Evolutionary conservation across 2,888 invertebrate species (phyloP), one percentile per base, ranked within the genome.

Genomic region (Parelbella ahira): DNA sequence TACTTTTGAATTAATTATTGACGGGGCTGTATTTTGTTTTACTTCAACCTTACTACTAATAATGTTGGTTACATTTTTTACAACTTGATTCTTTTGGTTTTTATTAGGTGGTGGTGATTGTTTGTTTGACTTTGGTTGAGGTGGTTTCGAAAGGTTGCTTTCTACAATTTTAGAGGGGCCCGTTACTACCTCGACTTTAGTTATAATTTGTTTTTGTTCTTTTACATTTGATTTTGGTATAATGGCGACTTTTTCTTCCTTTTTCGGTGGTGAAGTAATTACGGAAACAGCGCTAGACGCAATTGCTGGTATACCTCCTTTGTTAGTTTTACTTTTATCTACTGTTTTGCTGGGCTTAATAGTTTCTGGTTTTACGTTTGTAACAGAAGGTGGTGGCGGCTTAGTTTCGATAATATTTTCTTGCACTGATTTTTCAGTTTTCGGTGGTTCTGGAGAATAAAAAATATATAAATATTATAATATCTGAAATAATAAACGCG

Each of bases 141-240:
- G 43, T 42, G 58, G 67, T 56, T 83, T 83, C 6, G 68, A 60
- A n/a, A 67, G 49, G 42, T 54, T 63, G 53, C 50, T 77, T 61
- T 82, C 87, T 8, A 88, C 60, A 34, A 81, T 78, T 68, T 88
- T 84, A 0, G 89, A 88, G 4, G 89, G 77, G 5, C 88, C 81
- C 12, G 89, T 67, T 10, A 90, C 88, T 27, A 91, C 86, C 77
- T 91, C 90, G 4, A 91, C 87, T 68, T 88, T 88, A 9, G 83
- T 78, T 18, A 88, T 74, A 2, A 88, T 74, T 69, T 71, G 80
- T 67, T 86, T 88, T 53, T 79, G 75, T 61, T 86, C 86, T 54
- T 79, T 79, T 1, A 60, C 59, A 4, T 79, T 67, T 51, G 89
- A 89, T 65, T 89, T 90, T 29, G 89, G 83, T 33, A 52, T 52